Conservation (phyloP, 1,140 invertebrate genomes). For the Aphaenogaster ashmeadi region DNA sequence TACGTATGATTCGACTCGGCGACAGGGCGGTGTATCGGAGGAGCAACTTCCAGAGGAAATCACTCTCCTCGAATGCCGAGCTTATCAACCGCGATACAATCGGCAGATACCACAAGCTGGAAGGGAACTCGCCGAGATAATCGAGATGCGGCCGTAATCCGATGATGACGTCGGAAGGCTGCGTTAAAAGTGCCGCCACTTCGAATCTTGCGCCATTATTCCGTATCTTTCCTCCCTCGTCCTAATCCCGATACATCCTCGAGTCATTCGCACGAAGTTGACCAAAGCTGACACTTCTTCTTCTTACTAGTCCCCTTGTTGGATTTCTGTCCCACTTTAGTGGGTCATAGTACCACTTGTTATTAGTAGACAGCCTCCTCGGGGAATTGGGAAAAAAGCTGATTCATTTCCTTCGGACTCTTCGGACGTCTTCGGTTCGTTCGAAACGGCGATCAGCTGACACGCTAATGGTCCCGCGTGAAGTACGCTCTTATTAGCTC, state of each 20-base stretch:
- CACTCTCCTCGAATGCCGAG: no score
- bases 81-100: not conserved
- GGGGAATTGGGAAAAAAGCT: not conserved
- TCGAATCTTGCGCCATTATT: not conserved
- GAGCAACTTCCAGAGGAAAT: no score
- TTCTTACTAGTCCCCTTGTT: no score
- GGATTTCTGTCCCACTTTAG: no score
- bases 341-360: no score
- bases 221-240: not conserved
- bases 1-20: conserved; percentile 6
- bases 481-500: not conserved
- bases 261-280: not conserved
- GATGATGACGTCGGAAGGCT: not conserved
- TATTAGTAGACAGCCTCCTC: no score
- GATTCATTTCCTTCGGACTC: not conserved
- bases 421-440: no score
- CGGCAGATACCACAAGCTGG: not conserved
- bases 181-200: not conserved
- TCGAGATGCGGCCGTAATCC: not conserved
- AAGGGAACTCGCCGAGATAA: not conserved
- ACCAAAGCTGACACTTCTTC: no score
- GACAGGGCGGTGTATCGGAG: no score
- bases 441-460: conserved; percentile 1
- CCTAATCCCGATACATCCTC: not conserved
- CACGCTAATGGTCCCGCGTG: not conserved